Evolutionary conservation across 1,140 invertebrate genomes (phyloP), one percentile per base, ranked within the genome.

Genomic region (Coenobita brevimanus): DNA sequence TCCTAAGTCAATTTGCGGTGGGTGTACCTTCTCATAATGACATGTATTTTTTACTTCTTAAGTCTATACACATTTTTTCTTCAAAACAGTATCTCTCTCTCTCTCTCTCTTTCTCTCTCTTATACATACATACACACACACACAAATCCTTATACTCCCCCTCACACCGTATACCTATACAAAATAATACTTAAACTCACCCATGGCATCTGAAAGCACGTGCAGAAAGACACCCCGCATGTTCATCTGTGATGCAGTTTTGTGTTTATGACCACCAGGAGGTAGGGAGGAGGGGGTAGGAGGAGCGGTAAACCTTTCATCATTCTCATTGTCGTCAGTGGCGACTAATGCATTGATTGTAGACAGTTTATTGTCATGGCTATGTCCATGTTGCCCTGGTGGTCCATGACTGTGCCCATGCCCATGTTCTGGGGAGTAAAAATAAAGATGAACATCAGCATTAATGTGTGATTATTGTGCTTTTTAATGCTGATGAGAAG

Each of bases 181-280:
- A n/a, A n/a, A n/a, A n/a, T n/a, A n/a, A n/a, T n/a, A n/a, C n/a
- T 15, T 27, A 4, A 64, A 71, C 84, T 8, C 41, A 89, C 97
- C 97, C 54, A 99, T 93, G 33, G 98, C 98, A 94, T 99, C 99
- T 36, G 98, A 98, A 4, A 99, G 92, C 4, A 99, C 96, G 93
- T 99, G 99, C 64, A 99, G 94, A 92, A 99, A 99, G 0, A 99
- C 99, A 24, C 98, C 98, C 73, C 96, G 94, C 97, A 99, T 99
- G 92, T 99, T 99, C 95, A 99, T 96, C 36, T 95, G 95, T 0
- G 96, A 94, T 91, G 86, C 86, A 67, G 78, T 83, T 46, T 79
- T 30, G 62, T 60, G 30, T 43, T 38, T 71, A 1, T 78, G 64
- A 2, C 83, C 84, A 3, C 36, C 30, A 17, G 57, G 36, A 33